Base-by-base conservation (phyloP, 2,888 invertebrate genomes). In the Zonitis immaculata region DNA sequence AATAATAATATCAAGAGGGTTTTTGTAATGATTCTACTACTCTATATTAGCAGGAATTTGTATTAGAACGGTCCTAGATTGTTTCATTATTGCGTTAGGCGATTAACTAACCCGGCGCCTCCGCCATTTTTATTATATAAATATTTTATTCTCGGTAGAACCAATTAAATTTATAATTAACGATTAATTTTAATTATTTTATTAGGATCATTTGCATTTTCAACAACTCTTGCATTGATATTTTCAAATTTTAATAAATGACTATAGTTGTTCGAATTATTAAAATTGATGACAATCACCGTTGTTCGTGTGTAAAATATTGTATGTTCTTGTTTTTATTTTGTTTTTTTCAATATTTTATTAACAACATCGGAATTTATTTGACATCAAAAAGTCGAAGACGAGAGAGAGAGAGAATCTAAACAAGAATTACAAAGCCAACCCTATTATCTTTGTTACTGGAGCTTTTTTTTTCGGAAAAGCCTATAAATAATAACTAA, bases 401-500 rank as follows among this genome's bases (percentile, higher is more conserved):
- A 35, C 18, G 35, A 8, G 35, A 14, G 42, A 50, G 62, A 64
- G n/a, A n/a, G n/a, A n/a, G n/a, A n/a, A 67, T 65, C 65, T 64
- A 65, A 66, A 66, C 63, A 65, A 59, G 56, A 63, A 59, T 61
- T 65, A 63, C 66, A 68, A 68, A 69, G 68, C 66, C 66, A 63
- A 62, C 61, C 63, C 69, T 60, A 69, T 71, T 68, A 70, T 68
- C 67, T 68, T 59, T 63, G 60, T 64, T 59, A 63, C 64, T 32
- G 44, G 46, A 52, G 56, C 56, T 52, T 67, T 67, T 67, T 63
- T n/a, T n/a, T n/a, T n/a, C 61, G 62, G 62, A 58, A 60, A 54
- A 58, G 62, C 65, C 72, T 71, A 73, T 72, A 73, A 73, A 73
- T 73, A 73, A 72, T 72, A 72, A 70, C 69, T 70, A 71, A 73